Evolutionary conservation across 2,113 vertebrate species (phyloP).

Genomic region (Otolemur garnettii): DNA sequence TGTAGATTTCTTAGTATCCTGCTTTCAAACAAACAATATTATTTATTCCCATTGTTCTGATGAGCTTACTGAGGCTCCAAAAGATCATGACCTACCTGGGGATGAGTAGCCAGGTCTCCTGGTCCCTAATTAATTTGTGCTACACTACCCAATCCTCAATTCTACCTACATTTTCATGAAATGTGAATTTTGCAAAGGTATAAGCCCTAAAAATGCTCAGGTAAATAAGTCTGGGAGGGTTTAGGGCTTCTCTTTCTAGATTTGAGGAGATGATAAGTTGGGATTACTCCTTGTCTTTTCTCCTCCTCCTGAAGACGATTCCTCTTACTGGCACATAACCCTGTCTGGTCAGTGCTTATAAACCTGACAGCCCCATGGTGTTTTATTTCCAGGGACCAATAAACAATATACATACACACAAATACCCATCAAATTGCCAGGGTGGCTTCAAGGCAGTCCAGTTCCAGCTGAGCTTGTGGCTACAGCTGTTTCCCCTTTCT

Average conservation of each 20-base stretch:
- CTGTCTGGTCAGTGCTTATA: not conserved
- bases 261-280: not conserved
- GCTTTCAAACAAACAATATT: conserved; percentile 3
- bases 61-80: not conserved
- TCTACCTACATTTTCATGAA: conserved; percentile 29
- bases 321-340: not conserved
- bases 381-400: not conserved
- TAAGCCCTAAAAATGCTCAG: not conserved
- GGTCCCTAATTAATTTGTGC: not conserved
- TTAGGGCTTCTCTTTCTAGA: conserved; percentile 25
- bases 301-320: not conserved
- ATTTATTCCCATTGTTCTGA: not conserved
- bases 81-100: not conserved
- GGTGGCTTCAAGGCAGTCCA: not conserved
- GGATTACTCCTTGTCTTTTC: not conserved
- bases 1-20: not conserved
- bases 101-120: conserved; percentile 11
- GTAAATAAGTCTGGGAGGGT: not conserved
- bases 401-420: not conserved
- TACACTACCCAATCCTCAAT: not conserved
- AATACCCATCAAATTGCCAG: not conserved
- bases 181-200: conserved; percentile 11
- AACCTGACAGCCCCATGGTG: not conserved
- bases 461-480: not conserved
- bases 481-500: not conserved